Evolutionary conservation across 2,113 vertebrate species (phyloP), one percentile per base, ranked within the genome.

Genomic region (Pampusana beccarii): DNA sequence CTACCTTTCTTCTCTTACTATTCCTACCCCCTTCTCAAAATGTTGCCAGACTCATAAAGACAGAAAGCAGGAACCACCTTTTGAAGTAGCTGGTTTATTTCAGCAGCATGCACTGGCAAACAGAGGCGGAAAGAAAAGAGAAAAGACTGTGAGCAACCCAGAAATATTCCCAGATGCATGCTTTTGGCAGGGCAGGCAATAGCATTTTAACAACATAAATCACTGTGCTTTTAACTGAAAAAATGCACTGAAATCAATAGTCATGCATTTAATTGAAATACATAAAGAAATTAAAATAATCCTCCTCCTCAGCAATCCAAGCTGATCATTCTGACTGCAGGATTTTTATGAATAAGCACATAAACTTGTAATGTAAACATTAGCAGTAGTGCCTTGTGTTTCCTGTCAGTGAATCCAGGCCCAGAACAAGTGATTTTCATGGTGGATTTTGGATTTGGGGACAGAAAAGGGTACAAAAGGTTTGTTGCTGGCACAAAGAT

Each of bases 221-320:
- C 94, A 96, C 66, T 46, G n/a, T 82, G 87, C 90, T 96, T 95
- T 96, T 97, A 96, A 90, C 85, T 85, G 94, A 87, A 92, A 94
- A 92, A 93, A 89, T 36, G 40, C 54, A 50, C 70, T 92, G 91
- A 95, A 96, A 93, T 96, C 90, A 92, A 96, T 96, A 88, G 53
- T 82, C 78, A 34, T 61, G 50, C 78, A 91, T 96, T 96, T 96
- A 94, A 96, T 93, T 96, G 95, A 95, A 95, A 91, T 92, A 91
- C 78, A 82, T 94, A 92, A 96, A 92, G 95, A 96, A 96, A 95
- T 96, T 95, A 96, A 96, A 96, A 90, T 96, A 92, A 94, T 95
- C 70, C 54, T 97, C 40, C 89, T 96, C 95, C 82, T 91, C 89
- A 90, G 90, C 92, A 90, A 85, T 94, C 84, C 65, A 87, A 90